These are phyloP conservation scores for Synaphobranchus kaupii DNA, from an alignment of 2,797 vertebrate genomes.

Conservation along the genomic window DNA sequence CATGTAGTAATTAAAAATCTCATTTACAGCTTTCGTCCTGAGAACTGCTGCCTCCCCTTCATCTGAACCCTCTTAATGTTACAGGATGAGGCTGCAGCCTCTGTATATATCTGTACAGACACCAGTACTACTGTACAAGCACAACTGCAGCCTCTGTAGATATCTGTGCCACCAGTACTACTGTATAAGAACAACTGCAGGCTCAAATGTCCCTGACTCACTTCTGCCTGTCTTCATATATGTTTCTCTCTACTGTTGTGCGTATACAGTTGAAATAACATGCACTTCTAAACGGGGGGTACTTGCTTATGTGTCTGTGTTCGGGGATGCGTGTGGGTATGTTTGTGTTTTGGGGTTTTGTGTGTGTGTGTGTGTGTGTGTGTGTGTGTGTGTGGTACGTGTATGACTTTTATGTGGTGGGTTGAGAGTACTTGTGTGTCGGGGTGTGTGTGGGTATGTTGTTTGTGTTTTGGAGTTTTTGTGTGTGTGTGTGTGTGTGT, in stretches of 20 bases:
- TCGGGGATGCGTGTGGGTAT: neutral
- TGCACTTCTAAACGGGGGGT: neutral
- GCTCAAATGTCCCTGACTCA: neutral
- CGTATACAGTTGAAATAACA: neutral
- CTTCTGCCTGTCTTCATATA: neutral
- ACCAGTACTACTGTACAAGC: neutral
- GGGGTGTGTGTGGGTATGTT: neutral
- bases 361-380: neutral
- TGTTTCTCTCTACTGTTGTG: neutral
- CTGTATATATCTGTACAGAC: neutral
- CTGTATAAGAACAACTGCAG: neutral
- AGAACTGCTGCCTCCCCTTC: neutral
- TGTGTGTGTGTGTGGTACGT: neutral
- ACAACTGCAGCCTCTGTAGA: neutral
- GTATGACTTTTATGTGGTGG: no score
- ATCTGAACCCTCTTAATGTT: neutral
- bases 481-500: no score
- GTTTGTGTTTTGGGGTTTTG: neutral
- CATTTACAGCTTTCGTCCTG: conserved; percentile 16
- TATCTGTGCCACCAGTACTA: neutral
- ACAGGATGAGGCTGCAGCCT: neutral
- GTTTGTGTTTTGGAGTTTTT: neutral
- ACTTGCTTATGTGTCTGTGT: neutral
- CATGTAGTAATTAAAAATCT: conserved; percentile 22
- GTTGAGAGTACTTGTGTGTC: neutral